These are phyloP conservation scores for Cosmorhoe ocellata DNA, from an alignment of 2,888 invertebrate species.

Conservation along the genomic window DNA sequence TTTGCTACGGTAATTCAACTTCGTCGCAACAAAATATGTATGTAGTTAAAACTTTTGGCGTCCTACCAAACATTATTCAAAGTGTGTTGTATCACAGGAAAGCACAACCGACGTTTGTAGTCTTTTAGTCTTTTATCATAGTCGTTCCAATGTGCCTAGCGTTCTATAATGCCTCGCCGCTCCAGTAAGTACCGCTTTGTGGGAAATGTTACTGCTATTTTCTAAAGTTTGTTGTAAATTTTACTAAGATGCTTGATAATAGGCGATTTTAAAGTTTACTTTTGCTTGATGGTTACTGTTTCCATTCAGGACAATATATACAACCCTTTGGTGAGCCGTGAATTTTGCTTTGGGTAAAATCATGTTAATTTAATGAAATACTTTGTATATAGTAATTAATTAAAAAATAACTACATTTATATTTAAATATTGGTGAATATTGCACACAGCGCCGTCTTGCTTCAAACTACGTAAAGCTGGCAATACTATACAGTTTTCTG, in stretches of 20 bases:
- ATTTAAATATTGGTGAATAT: too few relatives aligned
- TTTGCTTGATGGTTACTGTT: constrained; percentile 17
- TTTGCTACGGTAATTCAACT: too few relatives aligned
- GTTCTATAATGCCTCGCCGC: constrained; percentile 32
- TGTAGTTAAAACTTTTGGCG: constrained; percentile 64
- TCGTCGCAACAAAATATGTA: constrained; percentile 42
- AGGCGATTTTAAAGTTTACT: constrained; percentile 23
- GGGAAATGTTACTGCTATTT: constrained; percentile 31
- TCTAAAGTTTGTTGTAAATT: constrained; percentile 25
- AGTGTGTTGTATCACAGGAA: constrained; percentile 52
- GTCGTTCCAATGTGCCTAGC: constrained; percentile 38
- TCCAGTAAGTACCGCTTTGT: constrained; percentile 30
- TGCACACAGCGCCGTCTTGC: too few relatives aligned
- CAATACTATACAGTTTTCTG: too few relatives aligned
- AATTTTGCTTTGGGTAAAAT: constrained; percentile 1
- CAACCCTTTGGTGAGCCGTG: neutral
- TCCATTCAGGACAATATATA: constrained; percentile 14
- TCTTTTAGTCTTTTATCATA: constrained; percentile 45
- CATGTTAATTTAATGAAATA: neutral
- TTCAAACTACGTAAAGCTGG: too few relatives aligned
- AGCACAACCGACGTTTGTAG: constrained; percentile 43
- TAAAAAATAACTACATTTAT: too few relatives aligned
- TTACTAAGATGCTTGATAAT: constrained; percentile 23
- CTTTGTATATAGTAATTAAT: too few relatives aligned
- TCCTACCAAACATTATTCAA: constrained; percentile 56